Base-by-base conservation (phyloP, 2,113 vertebrate genomes). In the Nesoenas mayeri region DNA sequence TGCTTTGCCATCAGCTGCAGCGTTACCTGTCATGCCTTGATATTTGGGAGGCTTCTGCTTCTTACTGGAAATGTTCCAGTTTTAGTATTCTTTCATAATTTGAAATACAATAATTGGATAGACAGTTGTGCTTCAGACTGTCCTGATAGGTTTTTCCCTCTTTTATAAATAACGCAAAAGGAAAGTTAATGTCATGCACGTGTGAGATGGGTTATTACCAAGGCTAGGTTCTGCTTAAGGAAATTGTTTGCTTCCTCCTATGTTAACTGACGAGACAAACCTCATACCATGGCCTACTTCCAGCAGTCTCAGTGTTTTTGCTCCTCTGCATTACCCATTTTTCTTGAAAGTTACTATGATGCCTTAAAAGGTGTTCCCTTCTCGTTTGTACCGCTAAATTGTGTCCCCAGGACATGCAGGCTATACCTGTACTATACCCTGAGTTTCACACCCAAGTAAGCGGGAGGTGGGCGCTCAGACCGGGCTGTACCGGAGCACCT, bases 371-470 rank as follows among this genome's bases (percentile, higher is more conserved):
- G 25, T 11, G 16, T 60, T 44, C 16, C 20, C 17, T 65, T 32
- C 38, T 22, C 75, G 48, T 38, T 44, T 42, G 13, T 47, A 3
- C 38, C 75, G 7, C 31, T 62, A 6, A 73, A 42, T 10, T 15
- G n/a, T 40, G 20, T 12, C 2, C 34, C 20, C 38, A 29, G 58
- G 20, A 11, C 12, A 7, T 4, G 19, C 58, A 40, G 57, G 28
- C 51, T n/a, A 1, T 71, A 34, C 54, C 75, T 12, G 0, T 17
- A 8, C 56, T 17, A 19, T 8, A 5, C 51, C 34, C 79, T 0
- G 2, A 54, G 26, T 57, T 81, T 50, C n/a, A 62, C 40, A 62
- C 31, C 14, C 29, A 48, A 14, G 29, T 14, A 25, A 47, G 44
- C 44, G 44, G 44, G 44, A 47, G 44, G 44, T 47, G 17, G 44